phyloP scores from a whole-genome alignment of 2,113 vertebrate genomes.

The Xerus inauris region DNA sequence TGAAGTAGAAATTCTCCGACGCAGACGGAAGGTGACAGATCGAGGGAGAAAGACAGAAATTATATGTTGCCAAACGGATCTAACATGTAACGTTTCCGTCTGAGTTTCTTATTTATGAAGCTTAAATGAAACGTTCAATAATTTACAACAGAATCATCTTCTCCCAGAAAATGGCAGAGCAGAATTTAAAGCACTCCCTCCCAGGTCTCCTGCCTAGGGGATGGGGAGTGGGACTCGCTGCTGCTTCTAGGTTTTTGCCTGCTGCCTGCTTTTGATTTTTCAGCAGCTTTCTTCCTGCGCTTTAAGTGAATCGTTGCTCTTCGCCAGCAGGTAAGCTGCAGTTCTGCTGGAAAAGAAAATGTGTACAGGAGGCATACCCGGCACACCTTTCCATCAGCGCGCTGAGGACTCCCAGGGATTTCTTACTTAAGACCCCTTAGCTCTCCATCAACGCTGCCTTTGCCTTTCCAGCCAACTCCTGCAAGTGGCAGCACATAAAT shows the following conservation, averaged over 20 bases:
- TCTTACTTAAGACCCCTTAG: slow-evolving; percentile 13
- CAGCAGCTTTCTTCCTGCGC: slow-evolving; percentile 56
- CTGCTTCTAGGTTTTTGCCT: slow-evolving; percentile 44
- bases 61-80: slow-evolving; percentile 77
- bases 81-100: slow-evolving; percentile 81
- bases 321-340: slow-evolving; percentile 51
- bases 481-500: neutral
- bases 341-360: slow-evolving; percentile 34
- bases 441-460: neutral
- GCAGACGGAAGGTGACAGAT: slow-evolving; percentile 62
- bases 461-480: slow-evolving; percentile 25
- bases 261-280: slow-evolving; percentile 71
- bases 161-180: slow-evolving; percentile 65
- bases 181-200: slow-evolving; percentile 54
- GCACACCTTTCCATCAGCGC: neutral
- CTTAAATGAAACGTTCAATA: slow-evolving; percentile 84
- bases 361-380: neutral
- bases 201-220: slow-evolving; percentile 61
- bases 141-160: slow-evolving; percentile 74
- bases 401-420: neutral
- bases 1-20: slow-evolving; percentile 71
- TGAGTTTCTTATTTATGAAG: slow-evolving; percentile 83
- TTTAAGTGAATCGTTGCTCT: slow-evolving; percentile 50
- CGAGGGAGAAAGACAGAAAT: slow-evolving; percentile 68
- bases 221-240: neutral